These are phyloP conservation scores for Hormiphora californensis DNA, from an alignment of 37 sponge, comb jelly and placozoan species.

Conservation along the genomic window DNA sequence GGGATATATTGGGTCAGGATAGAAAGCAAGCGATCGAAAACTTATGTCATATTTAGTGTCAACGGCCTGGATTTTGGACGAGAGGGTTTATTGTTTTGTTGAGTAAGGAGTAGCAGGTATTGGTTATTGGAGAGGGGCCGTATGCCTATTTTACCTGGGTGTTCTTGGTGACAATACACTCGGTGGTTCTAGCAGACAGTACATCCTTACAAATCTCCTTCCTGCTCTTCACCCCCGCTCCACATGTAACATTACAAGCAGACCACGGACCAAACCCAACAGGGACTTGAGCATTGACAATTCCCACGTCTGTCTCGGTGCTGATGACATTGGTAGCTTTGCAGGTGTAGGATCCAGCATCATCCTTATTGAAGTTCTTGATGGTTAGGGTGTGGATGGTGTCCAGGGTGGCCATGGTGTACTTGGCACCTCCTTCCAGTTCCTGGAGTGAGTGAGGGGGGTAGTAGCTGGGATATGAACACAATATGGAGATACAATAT, in stretches of 20 bases:
- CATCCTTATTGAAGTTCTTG: neutral
- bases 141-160: too few species aligned
- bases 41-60: too few species aligned
- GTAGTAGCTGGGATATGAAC: too few species aligned
- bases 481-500: too few species aligned
- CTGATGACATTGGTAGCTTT: slow-evolving; percentile 43
- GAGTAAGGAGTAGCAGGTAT: too few species aligned
- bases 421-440: neutral
- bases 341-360: slow-evolving; percentile 1
- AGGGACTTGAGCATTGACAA: neutral
- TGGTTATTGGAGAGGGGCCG: too few species aligned
- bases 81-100: too few species aligned
- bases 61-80: too few species aligned
- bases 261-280: neutral
- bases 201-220: neutral
- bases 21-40: too few species aligned
- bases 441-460: too few species aligned
- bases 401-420: neutral
- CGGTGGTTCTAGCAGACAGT: neutral
- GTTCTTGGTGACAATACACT: neutral
- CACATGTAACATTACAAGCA: slow-evolving; percentile 16
- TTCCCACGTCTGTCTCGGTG: neutral
- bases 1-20: too few species aligned
- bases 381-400: slow-evolving; percentile 18
- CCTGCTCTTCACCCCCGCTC: neutral